A percentile compares a stretch with the other conserved stretches of the same genome.
Conservation (phyloP, 2,113 vertebrate genomes). For the Onychorhynchus coronatus region DNA sequence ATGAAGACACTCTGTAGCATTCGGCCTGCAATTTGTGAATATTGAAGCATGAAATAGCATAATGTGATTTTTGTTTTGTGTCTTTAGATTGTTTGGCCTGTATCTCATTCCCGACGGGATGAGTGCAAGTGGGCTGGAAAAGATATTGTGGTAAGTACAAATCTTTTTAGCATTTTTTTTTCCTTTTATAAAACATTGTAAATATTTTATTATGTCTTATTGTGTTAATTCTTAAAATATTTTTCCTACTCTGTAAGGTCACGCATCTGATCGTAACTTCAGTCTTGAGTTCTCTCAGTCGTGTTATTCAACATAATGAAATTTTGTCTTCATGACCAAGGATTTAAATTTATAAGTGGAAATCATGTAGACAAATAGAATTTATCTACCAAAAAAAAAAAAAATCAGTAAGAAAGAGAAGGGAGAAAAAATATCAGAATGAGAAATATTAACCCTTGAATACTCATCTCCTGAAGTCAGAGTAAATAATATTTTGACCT, state of each 20-base stretch:
- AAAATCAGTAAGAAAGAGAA: not conserved
- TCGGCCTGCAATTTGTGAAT: not conserved
- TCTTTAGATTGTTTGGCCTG: constrained; percentile 90
- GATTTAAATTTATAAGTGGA: not conserved
- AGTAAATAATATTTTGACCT: not conserved
- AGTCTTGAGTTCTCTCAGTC: not conserved
- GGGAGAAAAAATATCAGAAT: not conserved
- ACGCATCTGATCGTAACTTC: not conserved
- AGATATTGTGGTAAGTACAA: constrained; percentile 89
- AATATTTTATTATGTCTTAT: constrained; percentile 52
- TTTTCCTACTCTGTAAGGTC: not conserved
- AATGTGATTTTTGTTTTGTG: constrained; percentile 62
- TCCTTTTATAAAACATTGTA: not conserved
- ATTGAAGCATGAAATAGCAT: constrained; percentile 35
- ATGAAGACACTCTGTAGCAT: not conserved
- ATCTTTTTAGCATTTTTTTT: not conserved
- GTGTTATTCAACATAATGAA: not conserved
- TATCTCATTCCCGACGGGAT: constrained; percentile 88
- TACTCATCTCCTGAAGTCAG: not conserved
- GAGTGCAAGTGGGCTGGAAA: constrained; percentile 99
- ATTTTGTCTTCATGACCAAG: not conserved
- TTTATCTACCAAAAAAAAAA: not conserved
- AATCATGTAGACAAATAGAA: not conserved
- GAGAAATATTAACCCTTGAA: not conserved
- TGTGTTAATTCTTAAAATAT: constrained; percentile 37